These are phyloP conservation scores for Meteorus colon DNA, from an alignment of 2,888 invertebrate species.

Conservation along the genomic window DNA sequence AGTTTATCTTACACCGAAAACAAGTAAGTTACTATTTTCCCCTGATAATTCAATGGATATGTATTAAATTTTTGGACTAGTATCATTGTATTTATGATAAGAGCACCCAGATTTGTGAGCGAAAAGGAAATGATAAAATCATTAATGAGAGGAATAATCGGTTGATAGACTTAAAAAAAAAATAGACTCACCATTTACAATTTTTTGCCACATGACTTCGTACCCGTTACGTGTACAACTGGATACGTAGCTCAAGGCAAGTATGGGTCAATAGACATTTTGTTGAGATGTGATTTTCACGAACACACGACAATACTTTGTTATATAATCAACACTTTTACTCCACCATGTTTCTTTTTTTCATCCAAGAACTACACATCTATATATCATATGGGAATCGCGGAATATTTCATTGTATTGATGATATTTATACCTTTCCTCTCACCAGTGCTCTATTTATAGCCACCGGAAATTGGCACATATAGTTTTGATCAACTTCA, in stretches of 20 bases:
- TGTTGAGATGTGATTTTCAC: slow-evolving; percentile 25
- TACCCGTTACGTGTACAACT: slow-evolving; percentile 65
- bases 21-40: slow-evolving; percentile 81
- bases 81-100: slow-evolving; percentile 14
- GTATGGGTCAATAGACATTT: slow-evolving; percentile 59
- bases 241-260: slow-evolving; percentile 72
- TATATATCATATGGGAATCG: background rate
- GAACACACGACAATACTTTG: slow-evolving; percentile 41
- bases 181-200: slow-evolving; percentile 48
- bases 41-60: slow-evolving; percentile 11
- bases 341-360: slow-evolving; percentile 41
- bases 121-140: background rate
- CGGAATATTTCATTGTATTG: background rate
- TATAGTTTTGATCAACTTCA: background rate
- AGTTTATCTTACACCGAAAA: slow-evolving; percentile 98
- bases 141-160: background rate
- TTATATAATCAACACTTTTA: slow-evolving; percentile 46
- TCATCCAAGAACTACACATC: slow-evolving; percentile 52
- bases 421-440: background rate
- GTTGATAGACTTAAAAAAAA: background rate
- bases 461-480: background rate
- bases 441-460: background rate
- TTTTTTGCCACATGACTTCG: slow-evolving; percentile 70
- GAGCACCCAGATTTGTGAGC: slow-evolving; percentile 39
- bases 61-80: slow-evolving; percentile 11